Evolutionary conservation across 2,113 vertebrate species (phyloP), one percentile per base, ranked within the genome.

Genomic region (Odocoileus hemionus): DNA sequence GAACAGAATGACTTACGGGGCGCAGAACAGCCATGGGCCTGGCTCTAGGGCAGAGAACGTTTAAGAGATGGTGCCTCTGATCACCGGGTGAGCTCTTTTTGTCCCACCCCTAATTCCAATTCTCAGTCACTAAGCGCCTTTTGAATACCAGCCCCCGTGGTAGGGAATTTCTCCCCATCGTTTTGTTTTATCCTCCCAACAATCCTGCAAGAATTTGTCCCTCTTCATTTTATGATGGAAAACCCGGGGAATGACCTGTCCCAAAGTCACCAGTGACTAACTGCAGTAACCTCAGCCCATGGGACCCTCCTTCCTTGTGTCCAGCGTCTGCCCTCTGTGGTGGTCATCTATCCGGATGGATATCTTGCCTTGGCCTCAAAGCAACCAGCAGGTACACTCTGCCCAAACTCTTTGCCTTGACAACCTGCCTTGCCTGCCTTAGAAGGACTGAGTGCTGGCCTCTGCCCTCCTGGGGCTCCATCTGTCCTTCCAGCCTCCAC

Each of bases 301-400:
- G 45, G 50, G 7, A 7, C 94, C 33, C 21, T 80, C 58, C 61
- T 39, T 33, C 70, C 61, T 39, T 21, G 23, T 23, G 43, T 6
- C 39, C 10, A 21, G 79, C 7, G 1, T 6, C 6, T 15, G 39
- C 52, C 45, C 43, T 74, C 80, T 28, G 50, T 4, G 26, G 23
- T 33, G 78, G 43, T 21, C 28, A 7, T 15, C 1, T 30, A 14
- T 15, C 1, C 13, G 4, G 2, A 9, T 70, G n/a, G n/a, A 36
- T 70, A 70, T 21, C 0, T 28, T 3, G 7, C 43, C 57, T 26
- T 30, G 12, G 28, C 78, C 39, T 67, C 15, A 1, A 6, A 23
- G 55, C 33, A n/a, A 23, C 26, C 30, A 11, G 76, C 3, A 1
- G 6, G 33, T 14, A 9, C 2, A 0, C 30, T 15, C 2, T 6